Base-by-base conservation (phyloP, 2,113 vertebrate genomes). In the Bombycilla garrulus region DNA sequence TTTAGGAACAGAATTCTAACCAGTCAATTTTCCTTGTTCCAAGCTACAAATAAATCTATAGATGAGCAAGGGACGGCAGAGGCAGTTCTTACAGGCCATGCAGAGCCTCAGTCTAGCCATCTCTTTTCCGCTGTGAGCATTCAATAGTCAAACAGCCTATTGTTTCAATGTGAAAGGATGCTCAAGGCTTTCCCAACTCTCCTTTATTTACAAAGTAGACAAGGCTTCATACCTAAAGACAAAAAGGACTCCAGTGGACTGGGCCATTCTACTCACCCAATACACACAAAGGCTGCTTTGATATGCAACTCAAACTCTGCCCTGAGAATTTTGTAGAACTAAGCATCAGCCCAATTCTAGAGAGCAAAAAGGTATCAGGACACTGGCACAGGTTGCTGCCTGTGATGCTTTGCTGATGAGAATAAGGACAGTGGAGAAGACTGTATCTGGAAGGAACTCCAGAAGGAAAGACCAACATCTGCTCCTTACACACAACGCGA, bases 291-390 rank as follows among this genome's bases (percentile, higher is more conserved):
- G 11, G 36, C 17, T 58, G 15, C 24, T 58, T 36, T 33, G 11
- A 54, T 4, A 4, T 4, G 10, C 22, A 77, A 66, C 11, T n/a
- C 12, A 16, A 66, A 51, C 2, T n/a, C 23, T n/a, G 31, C 12
- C 19, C 51, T 9, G 2, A 77, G 40, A 72, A 24, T 17, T 67
- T 1, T 26, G 16, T 12, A 53, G 54, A 80, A 44, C 26, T 69
- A 29, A 64, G 35, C n/a, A 78, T 10, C 25, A 38, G 11, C 1
- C 0, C 42, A 45, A 0, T 15, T 53, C 13, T 42, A 12, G 25
- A 76, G 5, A 67, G 35, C 24, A 31, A 6, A 57, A 33, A 54
- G 10, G 28, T 50, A 70, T 8, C 64, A 65, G 28, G 4, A 66
- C 33, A 16, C 28, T 62, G 40, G 62, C 21, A 21, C 0, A 70